Conservation (phyloP, 2,888 invertebrate species). For the Phoenoteleia sp. region DNA sequence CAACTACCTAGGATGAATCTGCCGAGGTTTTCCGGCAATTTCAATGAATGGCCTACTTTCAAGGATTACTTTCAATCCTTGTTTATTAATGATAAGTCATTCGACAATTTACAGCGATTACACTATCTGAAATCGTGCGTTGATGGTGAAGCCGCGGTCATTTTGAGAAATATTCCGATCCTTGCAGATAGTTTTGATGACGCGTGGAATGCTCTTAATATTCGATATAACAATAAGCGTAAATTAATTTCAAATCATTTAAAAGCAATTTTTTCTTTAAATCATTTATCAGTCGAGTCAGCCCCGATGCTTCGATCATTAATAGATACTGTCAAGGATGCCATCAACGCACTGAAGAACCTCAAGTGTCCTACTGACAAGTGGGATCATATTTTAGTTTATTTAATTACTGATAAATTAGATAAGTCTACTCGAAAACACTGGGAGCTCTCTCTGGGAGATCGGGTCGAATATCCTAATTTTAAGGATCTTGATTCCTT, state of each 20-base stretch:
- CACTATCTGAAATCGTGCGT: no score
- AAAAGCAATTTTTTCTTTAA: background rate
- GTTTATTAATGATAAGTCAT: background rate
- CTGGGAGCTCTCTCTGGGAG: conserved; percentile 9
- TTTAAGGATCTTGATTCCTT: background rate
- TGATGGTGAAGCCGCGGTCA: conserved; percentile 10
- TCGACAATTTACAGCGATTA: background rate
- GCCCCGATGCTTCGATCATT: background rate
- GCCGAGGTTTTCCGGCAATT: background rate
- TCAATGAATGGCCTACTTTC: background rate
- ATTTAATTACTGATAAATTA: background rate
- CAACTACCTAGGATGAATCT: background rate
- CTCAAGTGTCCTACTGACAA: background rate
- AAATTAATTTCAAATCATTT: background rate
- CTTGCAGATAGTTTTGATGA: background rate
- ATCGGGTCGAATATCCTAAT: background rate
- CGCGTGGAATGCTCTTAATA: background rate
- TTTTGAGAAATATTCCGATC: background rate
- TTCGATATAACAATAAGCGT: background rate
- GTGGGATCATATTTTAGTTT: conserved; percentile 6
- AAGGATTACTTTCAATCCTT: conserved; percentile 1
- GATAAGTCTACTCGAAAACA: background rate
- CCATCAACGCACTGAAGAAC: background rate
- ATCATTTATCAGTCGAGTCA: background rate
- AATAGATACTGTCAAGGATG: background rate